Evolutionary conservation across 1,140 invertebrate species (phyloP).

Genomic region (Geopemphigus sp.): DNA sequence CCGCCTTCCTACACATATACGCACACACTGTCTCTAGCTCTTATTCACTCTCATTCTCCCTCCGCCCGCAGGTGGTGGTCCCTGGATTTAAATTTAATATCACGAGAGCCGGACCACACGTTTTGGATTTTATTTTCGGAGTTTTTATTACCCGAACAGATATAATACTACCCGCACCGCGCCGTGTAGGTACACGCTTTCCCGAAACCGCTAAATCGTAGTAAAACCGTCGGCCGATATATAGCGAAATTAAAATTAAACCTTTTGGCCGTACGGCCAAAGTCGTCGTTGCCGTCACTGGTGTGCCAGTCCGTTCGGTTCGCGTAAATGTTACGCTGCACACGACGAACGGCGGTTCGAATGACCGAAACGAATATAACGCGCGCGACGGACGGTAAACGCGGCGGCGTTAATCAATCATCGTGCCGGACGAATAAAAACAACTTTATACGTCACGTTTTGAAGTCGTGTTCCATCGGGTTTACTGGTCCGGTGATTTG

Average conservation of each 20-base stretch:
- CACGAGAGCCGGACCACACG: conserved; percentile 16
- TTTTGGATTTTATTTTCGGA: conserved; percentile 44
- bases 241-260: conserved; percentile 20
- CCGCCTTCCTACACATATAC: not conserved
- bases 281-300: not conserved
- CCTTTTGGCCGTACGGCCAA: conserved; percentile 40
- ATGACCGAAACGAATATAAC: conserved; percentile 10
- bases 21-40: not conserved
- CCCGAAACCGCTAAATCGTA: conserved; percentile 1
- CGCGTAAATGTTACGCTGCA: conserved; percentile 26
- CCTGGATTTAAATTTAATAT: conserved; percentile 41
- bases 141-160: conserved; percentile 39
- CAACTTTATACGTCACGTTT: conserved; percentile 20
- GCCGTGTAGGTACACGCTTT: not conserved
- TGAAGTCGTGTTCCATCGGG: not conserved
- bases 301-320: not conserved
- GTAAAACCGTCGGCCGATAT: not conserved
- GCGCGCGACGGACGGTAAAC: not conserved
- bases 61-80: conserved; percentile 4
- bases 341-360: conserved; percentile 11
- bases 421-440: not conserved
- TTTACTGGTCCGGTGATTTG: conserved; percentile 12
- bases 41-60: not conserved
- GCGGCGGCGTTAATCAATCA: conserved; percentile 25
- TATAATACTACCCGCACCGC: too few relatives aligned